phyloP scores from a whole-genome alignment of 2,888 invertebrate genomes.

The Micoletzkya japonica region DNA sequence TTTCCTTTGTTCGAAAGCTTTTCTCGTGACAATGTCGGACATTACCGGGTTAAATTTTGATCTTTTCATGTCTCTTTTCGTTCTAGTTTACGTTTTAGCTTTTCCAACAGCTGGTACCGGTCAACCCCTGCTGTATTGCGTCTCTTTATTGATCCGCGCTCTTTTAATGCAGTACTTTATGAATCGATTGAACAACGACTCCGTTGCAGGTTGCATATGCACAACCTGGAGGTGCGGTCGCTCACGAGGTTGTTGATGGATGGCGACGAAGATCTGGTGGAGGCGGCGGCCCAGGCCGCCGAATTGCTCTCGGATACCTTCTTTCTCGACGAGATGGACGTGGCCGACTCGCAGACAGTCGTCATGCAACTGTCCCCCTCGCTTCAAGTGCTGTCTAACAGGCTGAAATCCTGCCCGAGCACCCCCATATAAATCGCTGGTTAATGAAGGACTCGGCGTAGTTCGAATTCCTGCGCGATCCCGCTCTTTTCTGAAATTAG shows the following conservation, averaged over 20 bases:
- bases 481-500: too few species aligned
- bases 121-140: neutral
- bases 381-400: conserved; percentile 23
- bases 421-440: too few species aligned
- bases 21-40: too few species aligned
- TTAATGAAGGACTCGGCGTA: too few species aligned
- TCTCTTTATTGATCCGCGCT: neutral
- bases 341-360: conserved; percentile 7
- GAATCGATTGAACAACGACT: neutral
- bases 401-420: too few species aligned
- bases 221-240: conserved; percentile 2
- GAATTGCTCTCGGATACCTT: neutral
- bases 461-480: too few species aligned
- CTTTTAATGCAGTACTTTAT: neutral
- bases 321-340: conserved; percentile 5
- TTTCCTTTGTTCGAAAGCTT: too few species aligned
- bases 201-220: conserved; percentile 10
- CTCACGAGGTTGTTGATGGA: too few species aligned
- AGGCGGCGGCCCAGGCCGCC: conserved; percentile 4
- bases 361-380: too few species aligned
- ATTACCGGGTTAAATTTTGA: too few species aligned
- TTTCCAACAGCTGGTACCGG: neutral
- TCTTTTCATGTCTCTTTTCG: neutral
- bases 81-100: neutral
- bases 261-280: conserved; percentile 11